phyloP scores from a whole-genome alignment of 2,888 invertebrate species.

The Caradrina clavipalpis region DNA sequence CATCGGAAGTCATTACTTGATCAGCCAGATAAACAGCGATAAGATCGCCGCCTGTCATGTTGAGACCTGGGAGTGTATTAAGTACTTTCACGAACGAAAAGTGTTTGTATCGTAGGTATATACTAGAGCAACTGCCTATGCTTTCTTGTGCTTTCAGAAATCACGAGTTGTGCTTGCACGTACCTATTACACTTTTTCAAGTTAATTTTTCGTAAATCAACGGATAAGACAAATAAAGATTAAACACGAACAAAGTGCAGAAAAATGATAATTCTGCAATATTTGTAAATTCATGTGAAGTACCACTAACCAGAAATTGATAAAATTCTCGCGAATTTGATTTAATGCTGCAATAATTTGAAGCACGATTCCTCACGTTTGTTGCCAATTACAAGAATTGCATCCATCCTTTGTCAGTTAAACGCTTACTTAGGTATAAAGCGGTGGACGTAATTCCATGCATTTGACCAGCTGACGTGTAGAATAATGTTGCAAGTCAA shows the following conservation, averaged over 20 bases:
- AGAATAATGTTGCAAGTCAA: constrained; percentile 41
- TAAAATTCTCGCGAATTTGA: constrained; percentile 14
- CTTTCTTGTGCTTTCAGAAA: constrained; percentile 12
- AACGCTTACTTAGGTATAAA: constrained; percentile 1
- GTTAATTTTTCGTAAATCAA: background rate
- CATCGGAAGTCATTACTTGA: constrained; percentile 38
- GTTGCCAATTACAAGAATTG: constrained; percentile 16
- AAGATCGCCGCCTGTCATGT: constrained; percentile 21
- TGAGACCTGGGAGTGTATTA: constrained; percentile 5
- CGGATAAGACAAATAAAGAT: background rate
- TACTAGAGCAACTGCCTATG: background rate
- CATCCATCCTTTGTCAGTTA: background rate
- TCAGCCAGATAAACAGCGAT: constrained; percentile 24
- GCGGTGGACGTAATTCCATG: constrained; percentile 27
- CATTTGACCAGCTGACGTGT: constrained; percentile 16
- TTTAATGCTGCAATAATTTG: background rate
- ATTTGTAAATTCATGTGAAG: background rate
- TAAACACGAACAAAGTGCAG: background rate
- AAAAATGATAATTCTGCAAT: background rate
- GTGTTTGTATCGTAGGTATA: background rate
- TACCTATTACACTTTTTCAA: background rate
- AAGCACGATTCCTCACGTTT: constrained; percentile 22
- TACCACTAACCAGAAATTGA: constrained; percentile 24
- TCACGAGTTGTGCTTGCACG: background rate
- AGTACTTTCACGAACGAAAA: constrained; percentile 32